Evolutionary conservation across 2,113 vertebrate genomes (phyloP).

Genomic region (Antechinus flavipes): DNA sequence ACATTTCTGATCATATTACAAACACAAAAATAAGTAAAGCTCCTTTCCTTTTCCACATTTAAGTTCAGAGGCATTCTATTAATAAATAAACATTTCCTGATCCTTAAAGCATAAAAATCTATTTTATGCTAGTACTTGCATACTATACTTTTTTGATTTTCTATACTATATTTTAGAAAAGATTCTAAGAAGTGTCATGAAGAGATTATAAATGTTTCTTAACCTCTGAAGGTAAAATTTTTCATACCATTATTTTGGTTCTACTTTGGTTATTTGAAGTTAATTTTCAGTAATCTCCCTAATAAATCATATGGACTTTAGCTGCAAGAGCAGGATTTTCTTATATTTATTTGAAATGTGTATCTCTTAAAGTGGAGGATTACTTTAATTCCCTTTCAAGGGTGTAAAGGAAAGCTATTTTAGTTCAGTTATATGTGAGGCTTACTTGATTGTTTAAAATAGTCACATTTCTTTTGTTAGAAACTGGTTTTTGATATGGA

Average conservation of each 20-base stretch:
- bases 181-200: neutral
- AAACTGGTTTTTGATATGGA: constrained; percentile 10
- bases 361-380: neutral
- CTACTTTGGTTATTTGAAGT: neutral
- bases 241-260: neutral
- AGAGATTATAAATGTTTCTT: neutral
- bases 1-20: neutral
- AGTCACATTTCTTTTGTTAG: constrained; percentile 36
- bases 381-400: constrained; percentile 22
- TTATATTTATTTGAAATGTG: constrained; percentile 41
- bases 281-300: constrained; percentile 10
- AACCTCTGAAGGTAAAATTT: neutral
- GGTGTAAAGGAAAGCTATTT: constrained; percentile 29
- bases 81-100: neutral
- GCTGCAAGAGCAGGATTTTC: constrained; percentile 2
- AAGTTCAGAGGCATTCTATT: neutral
- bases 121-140: neutral
- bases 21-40: neutral
- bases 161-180: neutral
- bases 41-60: neutral
- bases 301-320: constrained; percentile 24
- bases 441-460: constrained; percentile 44
- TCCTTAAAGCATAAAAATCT: neutral
- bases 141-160: neutral
- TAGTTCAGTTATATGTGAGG: constrained; percentile 28